These are phyloP conservation scores for Megalurothrips usitatus DNA, from an alignment of 2,888 invertebrate species.

Conservation along the genomic window DNA sequence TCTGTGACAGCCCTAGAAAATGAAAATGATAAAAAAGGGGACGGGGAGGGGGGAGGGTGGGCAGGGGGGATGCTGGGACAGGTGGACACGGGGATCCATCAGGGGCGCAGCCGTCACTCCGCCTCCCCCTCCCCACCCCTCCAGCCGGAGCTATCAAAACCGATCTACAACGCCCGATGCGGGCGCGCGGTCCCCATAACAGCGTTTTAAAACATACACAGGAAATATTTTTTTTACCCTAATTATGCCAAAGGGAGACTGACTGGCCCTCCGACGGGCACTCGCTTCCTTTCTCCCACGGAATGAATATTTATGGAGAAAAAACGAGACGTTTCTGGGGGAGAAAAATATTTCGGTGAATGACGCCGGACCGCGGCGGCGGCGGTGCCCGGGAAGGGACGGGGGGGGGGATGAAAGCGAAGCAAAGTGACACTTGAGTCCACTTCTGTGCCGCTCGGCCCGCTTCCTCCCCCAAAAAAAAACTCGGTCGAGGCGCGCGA, in stretches of 20 bases:
- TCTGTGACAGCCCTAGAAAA: not conserved
- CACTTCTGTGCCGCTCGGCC: too few relatives aligned
- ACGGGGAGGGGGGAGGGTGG: not conserved
- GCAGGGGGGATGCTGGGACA: not conserved
- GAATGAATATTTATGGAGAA: slow-evolving; percentile 17
- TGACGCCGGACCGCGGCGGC: not conserved
- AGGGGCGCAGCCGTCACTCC: not conserved
- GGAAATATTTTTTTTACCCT: slow-evolving; percentile 9
- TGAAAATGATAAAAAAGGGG: not conserved
- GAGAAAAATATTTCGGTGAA: not conserved
- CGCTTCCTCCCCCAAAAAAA: too few relatives aligned
- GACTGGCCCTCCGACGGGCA: not conserved
- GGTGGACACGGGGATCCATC: not conserved
- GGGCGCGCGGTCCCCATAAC: not conserved
- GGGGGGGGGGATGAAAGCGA: too few relatives aligned
- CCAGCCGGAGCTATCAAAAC: not conserved
- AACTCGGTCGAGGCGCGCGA: too few relatives aligned
- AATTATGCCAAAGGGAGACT: not conserved
- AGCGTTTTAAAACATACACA: slow-evolving; percentile 10
- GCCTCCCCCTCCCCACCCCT: not conserved
- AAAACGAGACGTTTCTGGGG: slow-evolving; percentile 8
- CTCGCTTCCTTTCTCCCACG: slow-evolving; percentile 9
- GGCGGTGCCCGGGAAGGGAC: too few relatives aligned
- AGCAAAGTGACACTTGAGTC: too few relatives aligned
- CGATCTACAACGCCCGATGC: slow-evolving; percentile 12